Conservation (phyloP, 2,888 invertebrate species). For the Dolomedes plantarius region DNA sequence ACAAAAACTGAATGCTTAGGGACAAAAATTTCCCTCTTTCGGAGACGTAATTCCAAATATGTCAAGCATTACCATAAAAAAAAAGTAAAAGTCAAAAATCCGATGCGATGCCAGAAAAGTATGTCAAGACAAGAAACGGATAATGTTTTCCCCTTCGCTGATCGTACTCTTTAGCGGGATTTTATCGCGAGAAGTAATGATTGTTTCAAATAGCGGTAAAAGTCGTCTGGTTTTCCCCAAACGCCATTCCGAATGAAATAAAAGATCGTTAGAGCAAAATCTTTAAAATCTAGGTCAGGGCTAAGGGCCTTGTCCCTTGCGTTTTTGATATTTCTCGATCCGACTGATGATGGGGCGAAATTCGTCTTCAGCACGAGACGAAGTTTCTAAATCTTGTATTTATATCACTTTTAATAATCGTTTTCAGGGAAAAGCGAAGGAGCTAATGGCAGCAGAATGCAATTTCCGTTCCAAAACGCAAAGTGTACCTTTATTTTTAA, state of each 20-base stretch:
- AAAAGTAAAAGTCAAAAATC: not conserved
- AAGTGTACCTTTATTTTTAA: no score
- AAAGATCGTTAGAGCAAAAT: not conserved
- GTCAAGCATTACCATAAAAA: no score
- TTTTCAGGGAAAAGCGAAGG: no score
- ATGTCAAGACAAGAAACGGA: not conserved
- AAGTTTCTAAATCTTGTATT: no score
- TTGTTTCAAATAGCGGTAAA: not conserved
- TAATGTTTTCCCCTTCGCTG: not conserved
- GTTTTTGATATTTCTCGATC: not conserved
- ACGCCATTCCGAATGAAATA: not conserved
- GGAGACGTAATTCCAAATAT: no score
- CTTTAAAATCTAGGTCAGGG: conserved; percentile 30
- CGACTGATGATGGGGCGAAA: no score
- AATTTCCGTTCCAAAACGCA: no score
- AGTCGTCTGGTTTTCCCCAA: not conserved
- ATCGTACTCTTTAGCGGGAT: not conserved
- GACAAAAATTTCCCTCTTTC: no score
- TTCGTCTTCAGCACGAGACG: no score
- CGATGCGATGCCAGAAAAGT: not conserved
- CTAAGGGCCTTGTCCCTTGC: not conserved
- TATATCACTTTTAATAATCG: no score
- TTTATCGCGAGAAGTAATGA: not conserved
- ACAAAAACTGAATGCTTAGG: no score
- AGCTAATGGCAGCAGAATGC: no score